Conservation (phyloP, 2,888 invertebrate species). For the Meteorus colon region DNA sequence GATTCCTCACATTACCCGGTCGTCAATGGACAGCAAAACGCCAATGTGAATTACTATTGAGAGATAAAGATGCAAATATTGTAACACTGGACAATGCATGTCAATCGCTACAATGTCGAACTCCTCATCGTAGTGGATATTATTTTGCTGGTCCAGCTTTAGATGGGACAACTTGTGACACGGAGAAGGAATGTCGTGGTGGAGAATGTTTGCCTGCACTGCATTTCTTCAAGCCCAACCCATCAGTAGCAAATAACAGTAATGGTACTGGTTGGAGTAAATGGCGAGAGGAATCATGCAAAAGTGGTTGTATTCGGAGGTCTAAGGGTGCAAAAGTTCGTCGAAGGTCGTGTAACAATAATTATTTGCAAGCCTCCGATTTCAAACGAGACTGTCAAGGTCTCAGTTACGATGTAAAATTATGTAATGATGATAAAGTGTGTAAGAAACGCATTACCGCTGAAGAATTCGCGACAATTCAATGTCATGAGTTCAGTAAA, state of each 20-base stretch:
- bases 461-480: slow-evolving; percentile 78
- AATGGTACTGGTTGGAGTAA: slow-evolving; percentile 76
- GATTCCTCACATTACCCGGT: slow-evolving; percentile 80
- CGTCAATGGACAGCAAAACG: slow-evolving; percentile 82
- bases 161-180: slow-evolving; percentile 85
- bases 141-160: slow-evolving; percentile 88
- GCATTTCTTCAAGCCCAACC: slow-evolving; percentile 39
- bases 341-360: slow-evolving; percentile 76
- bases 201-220: slow-evolving; percentile 61
- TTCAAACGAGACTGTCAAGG: slow-evolving; percentile 54
- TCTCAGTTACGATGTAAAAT: slow-evolving; percentile 75
- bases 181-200: slow-evolving; percentile 75
- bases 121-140: slow-evolving; percentile 83
- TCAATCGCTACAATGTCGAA: slow-evolving; percentile 81
- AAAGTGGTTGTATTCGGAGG: slow-evolving; percentile 80
- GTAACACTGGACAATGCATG: slow-evolving; percentile 76
- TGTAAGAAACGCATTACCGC: slow-evolving; percentile 76
- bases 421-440: slow-evolving; percentile 78
- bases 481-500: slow-evolving; percentile 79
- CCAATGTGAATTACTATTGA: slow-evolving; percentile 83
- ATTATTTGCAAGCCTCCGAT: slow-evolving; percentile 67
- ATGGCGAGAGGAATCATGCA: slow-evolving; percentile 79
- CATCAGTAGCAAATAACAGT: slow-evolving; percentile 60
- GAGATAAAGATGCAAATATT: slow-evolving; percentile 80
- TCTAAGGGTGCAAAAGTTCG: slow-evolving; percentile 78